phyloP scores from a whole-genome alignment of 1,140 invertebrate genomes.

The Zaprionus ornatus region DNA sequence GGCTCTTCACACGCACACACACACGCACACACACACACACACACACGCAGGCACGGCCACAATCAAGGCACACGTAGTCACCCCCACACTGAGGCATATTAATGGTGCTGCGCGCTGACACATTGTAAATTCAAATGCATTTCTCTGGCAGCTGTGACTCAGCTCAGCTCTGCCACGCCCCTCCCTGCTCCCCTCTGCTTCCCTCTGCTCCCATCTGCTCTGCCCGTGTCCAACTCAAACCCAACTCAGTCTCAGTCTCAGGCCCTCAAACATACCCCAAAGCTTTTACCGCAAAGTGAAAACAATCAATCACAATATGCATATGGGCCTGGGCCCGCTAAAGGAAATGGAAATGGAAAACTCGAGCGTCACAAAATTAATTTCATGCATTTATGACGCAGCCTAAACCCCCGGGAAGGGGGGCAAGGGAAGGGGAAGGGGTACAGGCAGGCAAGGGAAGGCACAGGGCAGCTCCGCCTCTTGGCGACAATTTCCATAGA shows the following conservation, averaged over 20 bases:
- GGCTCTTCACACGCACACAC: conserved; percentile 17
- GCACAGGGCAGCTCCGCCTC: no score
- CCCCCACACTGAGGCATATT: conserved; percentile 53
- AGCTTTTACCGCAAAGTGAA: conserved; percentile 77
- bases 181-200: no score
- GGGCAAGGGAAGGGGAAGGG: neutral
- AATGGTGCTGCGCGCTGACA: conserved; percentile 69
- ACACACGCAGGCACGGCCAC: neutral
- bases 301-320: conserved; percentile 74
- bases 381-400: conserved; percentile 75
- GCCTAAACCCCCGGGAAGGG: conserved; percentile 9
- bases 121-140: conserved; percentile 82
- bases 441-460: no score
- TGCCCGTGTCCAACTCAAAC: neutral
- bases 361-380: conserved; percentile 52
- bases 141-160: conserved; percentile 62
- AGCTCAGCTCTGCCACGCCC: neutral
- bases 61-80: neutral
- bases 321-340: conserved; percentile 8
- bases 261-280: conserved; percentile 39
- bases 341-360: conserved; percentile 40
- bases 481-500: conserved; percentile 68
- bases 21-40: conserved; percentile 9
- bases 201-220: neutral
- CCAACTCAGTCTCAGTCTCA: conserved; percentile 10